These are phyloP conservation scores for Serilophus lunatus DNA, from an alignment of 2,113 vertebrate genomes.

Conservation along the genomic window DNA sequence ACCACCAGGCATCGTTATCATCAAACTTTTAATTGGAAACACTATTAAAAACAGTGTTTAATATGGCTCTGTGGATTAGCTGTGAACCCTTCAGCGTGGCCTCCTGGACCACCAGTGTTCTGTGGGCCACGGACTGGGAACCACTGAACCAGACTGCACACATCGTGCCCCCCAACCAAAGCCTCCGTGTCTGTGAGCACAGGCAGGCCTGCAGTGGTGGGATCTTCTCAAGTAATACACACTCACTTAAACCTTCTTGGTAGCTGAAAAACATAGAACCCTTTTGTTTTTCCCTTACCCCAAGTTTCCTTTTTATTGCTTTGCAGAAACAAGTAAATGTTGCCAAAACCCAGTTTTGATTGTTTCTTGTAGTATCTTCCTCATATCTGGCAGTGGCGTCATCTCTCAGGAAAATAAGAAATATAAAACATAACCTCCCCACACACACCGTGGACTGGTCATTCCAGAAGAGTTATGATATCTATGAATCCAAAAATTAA, in stretches of 20 bases:
- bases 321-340: not conserved
- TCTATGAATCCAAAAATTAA: not conserved
- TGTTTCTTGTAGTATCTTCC: not conserved
- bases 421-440: not conserved
- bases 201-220: not conserved
- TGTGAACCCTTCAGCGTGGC: not conserved
- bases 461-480: not conserved
- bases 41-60: slow-evolving; percentile 48
- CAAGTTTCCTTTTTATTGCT: not conserved
- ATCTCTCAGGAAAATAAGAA: not conserved
- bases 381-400: not conserved
- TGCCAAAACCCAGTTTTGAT: not conserved
- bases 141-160: slow-evolving; percentile 41
- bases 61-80: slow-evolving; percentile 10
- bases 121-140: not conserved
- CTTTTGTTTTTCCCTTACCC: not conserved
- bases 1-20: slow-evolving; percentile 43
- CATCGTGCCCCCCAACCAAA: not conserved
- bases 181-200: not conserved
- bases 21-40: slow-evolving; percentile 58
- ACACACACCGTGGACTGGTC: not conserved
- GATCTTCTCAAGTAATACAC: not conserved
- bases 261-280: not conserved
- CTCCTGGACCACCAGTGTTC: slow-evolving; percentile 58
- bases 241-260: not conserved